A percentile compares a stretch with the other conserved stretches of the same genome.
Conservation (phyloP, 2,888 invertebrate species). For the Scaptomyza cyrtandrae region DNA sequence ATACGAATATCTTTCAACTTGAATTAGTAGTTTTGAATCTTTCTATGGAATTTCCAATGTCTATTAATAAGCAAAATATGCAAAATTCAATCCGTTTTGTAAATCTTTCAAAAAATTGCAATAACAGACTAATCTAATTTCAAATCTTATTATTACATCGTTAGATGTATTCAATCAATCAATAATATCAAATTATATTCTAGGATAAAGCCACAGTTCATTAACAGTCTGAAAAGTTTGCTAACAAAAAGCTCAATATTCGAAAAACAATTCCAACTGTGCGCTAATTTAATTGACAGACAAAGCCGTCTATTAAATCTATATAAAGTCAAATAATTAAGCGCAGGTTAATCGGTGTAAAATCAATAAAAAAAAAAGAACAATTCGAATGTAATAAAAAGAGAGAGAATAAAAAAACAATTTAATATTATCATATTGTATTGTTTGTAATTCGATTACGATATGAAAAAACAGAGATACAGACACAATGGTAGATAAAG, state of each 20-base stretch:
- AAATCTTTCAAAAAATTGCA: not conserved
- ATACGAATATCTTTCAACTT: not conserved
- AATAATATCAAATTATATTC: conserved; percentile 8
- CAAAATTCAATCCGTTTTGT: not conserved
- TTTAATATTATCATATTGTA: conserved; percentile 66
- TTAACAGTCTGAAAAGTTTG: conserved; percentile 24
- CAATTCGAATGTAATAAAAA: conserved; percentile 57
- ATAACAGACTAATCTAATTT: not conserved
- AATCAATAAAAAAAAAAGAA: conserved; percentile 58
- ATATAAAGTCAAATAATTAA: conserved; percentile 67
- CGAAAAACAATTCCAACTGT: conserved; percentile 34
- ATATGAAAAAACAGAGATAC: conserved; percentile 12
- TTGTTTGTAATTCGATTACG: conserved; percentile 74
- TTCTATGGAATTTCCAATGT: not conserved
- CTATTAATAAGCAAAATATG: not conserved
- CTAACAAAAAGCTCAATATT: not conserved
- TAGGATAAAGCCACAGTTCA: conserved; percentile 27
- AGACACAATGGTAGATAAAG: conserved; percentile 21
- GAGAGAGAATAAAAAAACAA: conserved; percentile 35
- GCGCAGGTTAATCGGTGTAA: conserved; percentile 71
- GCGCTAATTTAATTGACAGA: conserved; percentile 74
- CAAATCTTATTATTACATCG: not conserved
- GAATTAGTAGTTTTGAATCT: not conserved
- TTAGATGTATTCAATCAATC: not conserved
- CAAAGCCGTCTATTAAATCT: conserved; percentile 71